These are phyloP conservation scores for Dasypogon diadema DNA, from an alignment of 2,888 invertebrate genomes.

Conservation along the genomic window DNA sequence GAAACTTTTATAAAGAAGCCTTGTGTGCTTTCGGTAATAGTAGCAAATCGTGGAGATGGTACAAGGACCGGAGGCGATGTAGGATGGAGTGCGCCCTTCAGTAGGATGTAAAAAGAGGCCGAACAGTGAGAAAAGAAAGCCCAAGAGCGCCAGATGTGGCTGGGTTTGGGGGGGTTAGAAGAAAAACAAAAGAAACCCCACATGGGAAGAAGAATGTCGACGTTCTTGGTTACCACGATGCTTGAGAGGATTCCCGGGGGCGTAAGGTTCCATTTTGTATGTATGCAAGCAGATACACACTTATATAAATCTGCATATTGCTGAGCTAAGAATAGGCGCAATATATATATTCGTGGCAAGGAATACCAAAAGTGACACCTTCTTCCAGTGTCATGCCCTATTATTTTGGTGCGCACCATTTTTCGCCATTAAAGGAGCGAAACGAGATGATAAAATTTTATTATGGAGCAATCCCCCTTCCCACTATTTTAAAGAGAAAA, in stretches of 20 bases:
- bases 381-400: background rate
- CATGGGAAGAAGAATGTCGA: slow-evolving; percentile 1
- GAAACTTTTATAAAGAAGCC: slow-evolving; percentile 28
- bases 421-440: no score
- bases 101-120: background rate
- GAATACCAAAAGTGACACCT: slow-evolving; percentile 5
- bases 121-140: background rate
- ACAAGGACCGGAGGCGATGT: background rate
- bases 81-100: background rate
- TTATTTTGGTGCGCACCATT: no score
- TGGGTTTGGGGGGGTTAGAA: background rate
- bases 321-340: background rate
- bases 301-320: background rate
- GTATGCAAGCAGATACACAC: background rate
- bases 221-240: background rate
- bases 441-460: no score
- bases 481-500: background rate
- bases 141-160: slow-evolving; percentile 22
- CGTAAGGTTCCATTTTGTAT: background rate
- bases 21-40: background rate
- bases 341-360: background rate
- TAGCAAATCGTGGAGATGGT: background rate
- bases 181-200: background rate
- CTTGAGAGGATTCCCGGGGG: background rate
- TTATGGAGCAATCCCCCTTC: no score